phyloP scores from a whole-genome alignment of 1,140 invertebrate species.

The Callitettix versicolor region DNA sequence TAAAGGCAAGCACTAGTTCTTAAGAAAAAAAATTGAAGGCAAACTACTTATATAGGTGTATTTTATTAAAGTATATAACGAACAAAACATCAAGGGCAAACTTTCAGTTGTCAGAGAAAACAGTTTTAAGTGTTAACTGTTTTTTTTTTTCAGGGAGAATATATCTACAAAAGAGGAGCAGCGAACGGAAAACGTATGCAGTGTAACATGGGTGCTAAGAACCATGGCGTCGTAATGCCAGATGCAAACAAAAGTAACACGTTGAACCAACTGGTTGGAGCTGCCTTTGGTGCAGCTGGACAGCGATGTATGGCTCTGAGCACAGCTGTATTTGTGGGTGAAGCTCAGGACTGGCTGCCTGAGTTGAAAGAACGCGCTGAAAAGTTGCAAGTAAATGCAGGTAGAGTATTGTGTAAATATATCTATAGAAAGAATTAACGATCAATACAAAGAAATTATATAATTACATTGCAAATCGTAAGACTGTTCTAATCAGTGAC shows the following conservation, averaged over 20 bases:
- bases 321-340: slow-evolving; percentile 93
- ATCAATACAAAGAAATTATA: too few relatives aligned
- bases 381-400: slow-evolving; percentile 86
- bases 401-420: slow-evolving; percentile 32
- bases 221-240: slow-evolving; percentile 92
- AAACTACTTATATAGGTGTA: too few relatives aligned
- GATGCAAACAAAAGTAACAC: slow-evolving; percentile 97
- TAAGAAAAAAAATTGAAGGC: too few relatives aligned
- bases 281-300: slow-evolving; percentile 88
- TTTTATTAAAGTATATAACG: too few relatives aligned
- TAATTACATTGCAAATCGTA: too few relatives aligned
- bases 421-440: too few relatives aligned
- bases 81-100: too few relatives aligned
- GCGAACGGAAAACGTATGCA: slow-evolving; percentile 92
- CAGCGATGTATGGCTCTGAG: slow-evolving; percentile 98
- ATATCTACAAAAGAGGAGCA: slow-evolving; percentile 89
- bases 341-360: slow-evolving; percentile 87
- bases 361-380: slow-evolving; percentile 82
- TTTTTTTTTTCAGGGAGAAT: slow-evolving; percentile 58
- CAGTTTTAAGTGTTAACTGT: too few relatives aligned
- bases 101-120: too few relatives aligned
- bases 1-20: too few relatives aligned
- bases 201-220: slow-evolving; percentile 98
- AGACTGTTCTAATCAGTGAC: too few relatives aligned
- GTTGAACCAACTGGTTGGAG: slow-evolving; percentile 85